phyloP scores from a whole-genome alignment of 2,113 vertebrate genomes.

The Ceuthmochares aereus region DNA sequence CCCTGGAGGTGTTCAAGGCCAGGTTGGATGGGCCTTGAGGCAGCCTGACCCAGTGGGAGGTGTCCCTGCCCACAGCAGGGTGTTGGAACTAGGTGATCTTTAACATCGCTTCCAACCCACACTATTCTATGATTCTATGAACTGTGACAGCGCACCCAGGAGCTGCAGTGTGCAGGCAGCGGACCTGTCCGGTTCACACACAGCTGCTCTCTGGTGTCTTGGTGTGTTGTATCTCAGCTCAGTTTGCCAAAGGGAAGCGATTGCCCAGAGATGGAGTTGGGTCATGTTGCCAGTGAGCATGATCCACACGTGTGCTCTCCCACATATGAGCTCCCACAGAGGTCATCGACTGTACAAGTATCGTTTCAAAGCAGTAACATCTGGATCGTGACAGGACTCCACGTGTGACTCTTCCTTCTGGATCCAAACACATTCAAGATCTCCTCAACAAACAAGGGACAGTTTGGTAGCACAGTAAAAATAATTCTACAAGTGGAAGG shows the following conservation, averaged over 20 bases:
- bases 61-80: too few species aligned
- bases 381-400: accelerated
- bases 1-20: too few species aligned
- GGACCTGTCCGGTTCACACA: accelerated
- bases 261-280: accelerated
- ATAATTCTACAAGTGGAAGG: background rate
- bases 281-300: accelerated
- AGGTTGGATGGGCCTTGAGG: too few species aligned
- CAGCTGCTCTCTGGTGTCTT: accelerated
- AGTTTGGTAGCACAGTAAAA: background rate
- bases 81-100: too few species aligned
- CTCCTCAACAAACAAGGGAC: accelerated
- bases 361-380: accelerated
- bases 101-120: too few species aligned
- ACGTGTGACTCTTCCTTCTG: accelerated
- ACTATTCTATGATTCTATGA: too few species aligned
- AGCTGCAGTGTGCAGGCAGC: accelerated
- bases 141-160: too few species aligned
- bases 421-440: background rate
- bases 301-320: accelerated
- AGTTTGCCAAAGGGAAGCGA: too few species aligned
- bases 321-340: accelerated
- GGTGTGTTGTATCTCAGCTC: too few species aligned
- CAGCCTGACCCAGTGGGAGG: too few species aligned
- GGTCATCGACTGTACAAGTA: accelerated